Base-by-base conservation (phyloP, 2,113 vertebrate species). In the Etia nguti region DNA sequence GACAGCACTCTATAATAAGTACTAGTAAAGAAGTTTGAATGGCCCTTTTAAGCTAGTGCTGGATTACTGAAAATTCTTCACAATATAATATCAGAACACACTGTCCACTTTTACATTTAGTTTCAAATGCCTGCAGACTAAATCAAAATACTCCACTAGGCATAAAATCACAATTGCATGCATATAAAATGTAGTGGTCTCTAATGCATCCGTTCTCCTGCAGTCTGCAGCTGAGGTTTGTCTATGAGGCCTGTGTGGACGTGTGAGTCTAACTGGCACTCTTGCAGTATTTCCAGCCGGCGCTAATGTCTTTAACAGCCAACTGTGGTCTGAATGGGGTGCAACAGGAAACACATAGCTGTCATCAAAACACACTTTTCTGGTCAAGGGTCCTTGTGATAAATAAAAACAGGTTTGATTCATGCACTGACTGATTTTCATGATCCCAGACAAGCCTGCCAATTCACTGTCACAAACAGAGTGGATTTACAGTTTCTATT, bases 291-390 rank as follows among this genome's bases (percentile, higher is more conserved):
- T 94, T 96, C 91, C 94, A 95, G 91, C 55, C 83, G 18, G 83
- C 59, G 80, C 84, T 95, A 94, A 95, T 94, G 90, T 89, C 70
- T 94, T 91, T 93, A 94, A 85, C 93, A 96, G 92, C 90, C 93
- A 94, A 91, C 80, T 92, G 91, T 87, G 90, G 86, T 60, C 86
- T 92, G 92, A 94, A 90, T 86, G 84, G 86, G 75, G 88, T 73
- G 90, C 86, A 95, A 94, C 91, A 94, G 92, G 94, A 95, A 94
- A 92, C 91, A 87, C 93, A 93, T 88, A 94, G 91, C 94, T 95
- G 94, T 95, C 95, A 96, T 94, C 92, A 93, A 91, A 90, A 94
- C 85, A 92, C 85, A 85, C 84, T 89, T 56, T 52, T 46, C 80
- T 55, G 50, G 93, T 85, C 88, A 89, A 89, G 79, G 88, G 87